phyloP scores from a whole-genome alignment of 2,888 invertebrate species.

The Clepsis dumicolana region DNA sequence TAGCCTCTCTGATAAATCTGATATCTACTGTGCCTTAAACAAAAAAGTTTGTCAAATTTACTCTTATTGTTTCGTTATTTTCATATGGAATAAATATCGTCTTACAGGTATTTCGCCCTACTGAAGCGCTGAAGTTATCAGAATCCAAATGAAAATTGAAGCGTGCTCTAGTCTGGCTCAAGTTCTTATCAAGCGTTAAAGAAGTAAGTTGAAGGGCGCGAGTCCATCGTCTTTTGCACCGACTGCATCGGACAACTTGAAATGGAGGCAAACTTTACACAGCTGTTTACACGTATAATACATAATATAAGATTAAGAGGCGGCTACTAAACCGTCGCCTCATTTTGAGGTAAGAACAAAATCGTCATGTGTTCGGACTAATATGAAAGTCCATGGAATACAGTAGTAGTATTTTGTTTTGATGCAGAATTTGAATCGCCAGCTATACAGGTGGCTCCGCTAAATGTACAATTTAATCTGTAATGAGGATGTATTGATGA shows the following conservation, averaged over 20 bases:
- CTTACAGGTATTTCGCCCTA: constrained; percentile 64
- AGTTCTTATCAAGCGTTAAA: constrained; percentile 9
- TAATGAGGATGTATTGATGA: background rate
- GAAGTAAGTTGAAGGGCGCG: background rate
- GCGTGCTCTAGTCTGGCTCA: background rate
- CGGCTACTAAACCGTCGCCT: background rate
- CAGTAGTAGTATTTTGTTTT: background rate
- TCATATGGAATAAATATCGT: background rate
- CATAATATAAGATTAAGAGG: background rate
- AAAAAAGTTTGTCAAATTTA: too few relatives aligned
- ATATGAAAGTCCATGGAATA: background rate
- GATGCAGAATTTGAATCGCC: background rate
- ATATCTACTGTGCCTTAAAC: too few relatives aligned
- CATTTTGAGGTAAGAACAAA: background rate
- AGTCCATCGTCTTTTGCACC: background rate
- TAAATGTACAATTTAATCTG: background rate
- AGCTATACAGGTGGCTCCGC: background rate
- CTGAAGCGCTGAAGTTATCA: constrained; percentile 48
- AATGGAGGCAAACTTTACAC: background rate
- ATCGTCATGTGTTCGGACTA: constrained; percentile 7
- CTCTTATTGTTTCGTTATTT: too few relatives aligned
- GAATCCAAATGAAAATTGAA: constrained; percentile 15
- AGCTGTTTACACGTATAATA: constrained; percentile 2
- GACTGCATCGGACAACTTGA: background rate
- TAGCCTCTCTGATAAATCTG: too few relatives aligned